A percentile compares a stretch with the other conserved stretches of the same genome.
phyloP scores from a whole-genome alignment of 2,113 vertebrate genomes.

The Pseudopipra pipra region DNA sequence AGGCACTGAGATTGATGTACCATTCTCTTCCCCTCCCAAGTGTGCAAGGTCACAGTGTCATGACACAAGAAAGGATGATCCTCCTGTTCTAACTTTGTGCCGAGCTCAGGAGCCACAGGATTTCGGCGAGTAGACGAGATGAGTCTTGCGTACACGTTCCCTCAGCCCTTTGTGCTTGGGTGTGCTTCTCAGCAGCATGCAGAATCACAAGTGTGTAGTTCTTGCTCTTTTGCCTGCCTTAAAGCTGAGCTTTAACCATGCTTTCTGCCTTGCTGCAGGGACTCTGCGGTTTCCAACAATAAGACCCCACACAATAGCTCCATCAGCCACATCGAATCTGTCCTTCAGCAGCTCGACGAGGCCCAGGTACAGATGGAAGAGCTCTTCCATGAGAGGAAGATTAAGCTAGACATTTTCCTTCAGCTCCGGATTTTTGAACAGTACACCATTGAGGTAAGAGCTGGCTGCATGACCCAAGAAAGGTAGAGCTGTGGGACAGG shows the following conservation, averaged over 20 bases:
- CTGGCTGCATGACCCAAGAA: not conserved
- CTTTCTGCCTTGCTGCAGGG: conserved; percentile 76
- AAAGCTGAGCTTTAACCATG: not conserved
- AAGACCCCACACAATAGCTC: conserved; percentile 96
- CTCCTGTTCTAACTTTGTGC: not conserved
- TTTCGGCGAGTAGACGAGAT: not conserved
- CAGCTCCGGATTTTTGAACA: conserved; percentile 97
- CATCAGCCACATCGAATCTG: conserved; percentile 95
- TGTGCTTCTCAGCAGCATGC: not conserved
- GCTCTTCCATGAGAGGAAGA: conserved; percentile 95
- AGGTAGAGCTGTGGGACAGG: not conserved
- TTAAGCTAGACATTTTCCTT: conserved; percentile 96
- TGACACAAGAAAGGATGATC: not conserved
- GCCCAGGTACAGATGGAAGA: conserved; percentile 99
- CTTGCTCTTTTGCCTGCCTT: not conserved
- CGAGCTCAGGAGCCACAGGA: not conserved
- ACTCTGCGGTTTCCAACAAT: conserved; percentile 92
- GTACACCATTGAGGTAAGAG: conserved; percentile 92
- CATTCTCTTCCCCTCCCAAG: not conserved
- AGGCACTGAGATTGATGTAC: not conserved
- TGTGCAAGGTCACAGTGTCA: not conserved
- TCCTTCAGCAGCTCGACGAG: conserved; percentile 96
- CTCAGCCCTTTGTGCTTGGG: not conserved
- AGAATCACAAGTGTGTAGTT: not conserved
- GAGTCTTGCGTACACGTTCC: not conserved